Base-by-base conservation (phyloP, 2,113 vertebrate genomes). In the Chaenocephalus aceratus region DNA sequence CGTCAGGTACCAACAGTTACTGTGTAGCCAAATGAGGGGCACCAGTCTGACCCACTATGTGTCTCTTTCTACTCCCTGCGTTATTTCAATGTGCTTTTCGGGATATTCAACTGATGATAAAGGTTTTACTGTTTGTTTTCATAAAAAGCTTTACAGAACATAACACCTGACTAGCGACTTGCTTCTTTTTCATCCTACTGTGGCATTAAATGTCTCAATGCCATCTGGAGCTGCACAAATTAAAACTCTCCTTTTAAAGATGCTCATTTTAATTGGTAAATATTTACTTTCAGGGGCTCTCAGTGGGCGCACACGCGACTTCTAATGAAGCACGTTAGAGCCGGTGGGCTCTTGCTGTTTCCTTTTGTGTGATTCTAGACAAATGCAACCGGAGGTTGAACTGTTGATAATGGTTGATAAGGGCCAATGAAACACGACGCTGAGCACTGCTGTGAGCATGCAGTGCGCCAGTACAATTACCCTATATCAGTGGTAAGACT, bases 191-290 rank as follows among this genome's bases (percentile, higher is more conserved):
- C 74, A 85, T 91, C 85, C 78, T 58, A 78, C 77, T n/a, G 86
- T 82, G 84, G 82, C 79, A 73, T 88, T 89, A 88, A 89, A 92
- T 83, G 90, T 89, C 86, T 91, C 91, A 72, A 68, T 82, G 88
- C 88, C 93, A 92, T 93, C 91, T 93, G 92, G 88, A 84, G 84
- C 77, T 34, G 62, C 4, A 5, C 36, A 63, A 84, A 63, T 63
- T 84, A 57, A 85, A 72, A 85, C 69, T 58, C 62, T 48, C 72
- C 85, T 90, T 84, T 85, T 77, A 89, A 88, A 67, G 80, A 89
- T 72, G 77, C 80, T 67, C 70, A 57, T 88, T 92, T 92, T 89
- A 93, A 92, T 92, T 91, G 87, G 91, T 91, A 91, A 93, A 94
- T 92, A 91, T 93, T 93, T 92, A 91, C 90, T 85, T 52, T 46